A percentile compares a stretch with the other conserved stretches of the same genome.
Evolutionary conservation across 2,888 invertebrate genomes (phyloP).

Genomic region (Panzeria rudis): DNA sequence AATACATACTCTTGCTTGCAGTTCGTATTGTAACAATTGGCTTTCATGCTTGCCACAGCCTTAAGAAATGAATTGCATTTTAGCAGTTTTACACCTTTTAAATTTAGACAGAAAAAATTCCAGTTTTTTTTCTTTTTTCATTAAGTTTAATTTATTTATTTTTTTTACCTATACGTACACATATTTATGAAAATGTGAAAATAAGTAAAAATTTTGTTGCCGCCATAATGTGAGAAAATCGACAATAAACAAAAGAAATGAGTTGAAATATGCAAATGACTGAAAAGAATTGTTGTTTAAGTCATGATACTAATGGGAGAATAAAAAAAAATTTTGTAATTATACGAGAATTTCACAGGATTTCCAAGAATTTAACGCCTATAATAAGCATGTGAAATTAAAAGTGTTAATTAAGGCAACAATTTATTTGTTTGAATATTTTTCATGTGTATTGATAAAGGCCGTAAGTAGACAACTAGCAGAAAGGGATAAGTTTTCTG

Average conservation of each 20-base stretch:
- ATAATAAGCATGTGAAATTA: constrained; percentile 10
- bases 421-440: constrained; percentile 12
- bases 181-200: constrained; percentile 52
- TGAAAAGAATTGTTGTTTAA: constrained; percentile 1
- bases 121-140: background rate
- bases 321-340: background rate
- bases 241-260: constrained; percentile 16
- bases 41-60: constrained; percentile 1
- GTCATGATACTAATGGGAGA: background rate
- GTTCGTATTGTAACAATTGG: background rate
- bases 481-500: background rate
- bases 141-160: no score
- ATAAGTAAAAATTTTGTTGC: constrained; percentile 77
- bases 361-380: constrained; percentile 26
- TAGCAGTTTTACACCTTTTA: constrained; percentile 59
- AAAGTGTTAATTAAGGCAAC: constrained; percentile 8
- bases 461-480: background rate
- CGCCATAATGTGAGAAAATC: constrained; percentile 58
- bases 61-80: constrained; percentile 47
- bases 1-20: constrained; percentile 5
- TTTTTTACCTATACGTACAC: no score
- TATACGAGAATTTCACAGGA: constrained; percentile 8
- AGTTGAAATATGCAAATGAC: constrained; percentile 44
- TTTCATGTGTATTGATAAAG: background rate
- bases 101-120: background rate